Base-by-base conservation (phyloP, 2,113 vertebrate species). In the Triplophysa tibetana region DNA sequence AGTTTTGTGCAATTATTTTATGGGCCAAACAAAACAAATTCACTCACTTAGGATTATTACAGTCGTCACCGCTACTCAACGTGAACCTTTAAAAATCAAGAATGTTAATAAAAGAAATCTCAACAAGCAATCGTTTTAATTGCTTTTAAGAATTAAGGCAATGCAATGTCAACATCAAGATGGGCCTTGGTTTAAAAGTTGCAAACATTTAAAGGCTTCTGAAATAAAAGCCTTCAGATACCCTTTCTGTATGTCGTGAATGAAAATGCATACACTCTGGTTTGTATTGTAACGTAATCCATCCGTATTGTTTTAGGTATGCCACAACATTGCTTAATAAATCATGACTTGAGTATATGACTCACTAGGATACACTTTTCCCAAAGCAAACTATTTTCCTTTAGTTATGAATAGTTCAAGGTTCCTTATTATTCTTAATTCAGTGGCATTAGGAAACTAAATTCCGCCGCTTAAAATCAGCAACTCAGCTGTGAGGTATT, bases 361-460 rank as follows among this genome's bases (percentile, higher is more conserved):
- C 60, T 65, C 61, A 45, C 60, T 60, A 43, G 43, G 69, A 29
- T 16, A 60, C 56, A 50, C 33, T 70, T 73, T 54, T 23, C 56
- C 54, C 33, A 33, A 70, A 73, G 68, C 58, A 72, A 63, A 33
- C 66, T 73, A 66, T 58, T 45, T 60, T 75, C 70, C 50, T 24
- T 10, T 17, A 43, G 62, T 67, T 80, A 80, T 80, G 75, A 80
- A 80, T 80, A 75, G 79, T 33, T 45, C 33, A 60, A 64, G 70
- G 48, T 61, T 80, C 73, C 23, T 73, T 48, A 33, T 29, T 16
- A 50, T 48, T 38, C 33, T 50, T 67, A 26, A 80, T 74, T 56
- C 26, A 56, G 52, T 14, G 2, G 54, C 52, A 7, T 65, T 66
- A 66, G 65, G 50, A 74, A 45, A 58, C 50, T 70, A 29, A 79